These are phyloP conservation scores for Mesochorus sp. DNA, from an alignment of 2,888 invertebrate genomes.

Conservation along the genomic window DNA sequence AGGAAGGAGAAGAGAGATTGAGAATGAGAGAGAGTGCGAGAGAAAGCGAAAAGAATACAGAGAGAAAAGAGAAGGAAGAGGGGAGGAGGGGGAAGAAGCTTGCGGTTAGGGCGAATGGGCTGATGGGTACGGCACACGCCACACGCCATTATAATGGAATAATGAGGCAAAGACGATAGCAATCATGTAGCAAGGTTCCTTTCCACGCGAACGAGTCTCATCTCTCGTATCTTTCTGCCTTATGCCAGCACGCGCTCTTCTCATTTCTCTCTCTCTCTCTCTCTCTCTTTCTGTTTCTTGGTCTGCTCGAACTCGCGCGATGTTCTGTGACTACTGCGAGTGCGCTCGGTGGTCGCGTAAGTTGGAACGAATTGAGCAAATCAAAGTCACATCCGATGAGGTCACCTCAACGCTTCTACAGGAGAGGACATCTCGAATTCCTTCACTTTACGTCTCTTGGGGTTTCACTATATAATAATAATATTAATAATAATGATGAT, in stretches of 20 bases:
- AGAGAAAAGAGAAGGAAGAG: conserved; percentile 1
- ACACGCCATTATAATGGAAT: conserved; percentile 81
- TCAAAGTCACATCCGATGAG: conserved; percentile 81
- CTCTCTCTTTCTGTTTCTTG: conserved; percentile 35
- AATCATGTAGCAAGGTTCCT: conserved; percentile 78
- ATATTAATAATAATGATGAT: not conserved
- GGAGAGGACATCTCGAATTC: conserved; percentile 67
- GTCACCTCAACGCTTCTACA: conserved; percentile 74
- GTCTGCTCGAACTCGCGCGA: conserved; percentile 34
- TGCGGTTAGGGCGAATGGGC: conserved; percentile 72
- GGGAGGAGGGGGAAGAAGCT: conserved; percentile 44
- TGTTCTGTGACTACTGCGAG: conserved; percentile 44
- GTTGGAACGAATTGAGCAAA: conserved; percentile 80
- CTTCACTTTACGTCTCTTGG: conserved; percentile 48
- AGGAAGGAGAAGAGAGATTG: not conserved
- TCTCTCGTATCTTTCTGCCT: conserved; percentile 58
- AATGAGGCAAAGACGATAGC: conserved; percentile 81
- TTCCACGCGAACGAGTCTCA: conserved; percentile 71
- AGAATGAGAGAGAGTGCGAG: not conserved
- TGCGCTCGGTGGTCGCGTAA: conserved; percentile 65
- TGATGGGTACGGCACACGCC: conserved; percentile 79
- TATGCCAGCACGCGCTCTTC: conserved; percentile 49
- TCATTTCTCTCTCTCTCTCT: conserved; percentile 48
- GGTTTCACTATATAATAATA: conserved; percentile 9
- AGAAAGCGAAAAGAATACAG: not conserved